Conservation (phyloP, 2,888 invertebrate genomes). For the Mythimna albipuncta region DNA sequence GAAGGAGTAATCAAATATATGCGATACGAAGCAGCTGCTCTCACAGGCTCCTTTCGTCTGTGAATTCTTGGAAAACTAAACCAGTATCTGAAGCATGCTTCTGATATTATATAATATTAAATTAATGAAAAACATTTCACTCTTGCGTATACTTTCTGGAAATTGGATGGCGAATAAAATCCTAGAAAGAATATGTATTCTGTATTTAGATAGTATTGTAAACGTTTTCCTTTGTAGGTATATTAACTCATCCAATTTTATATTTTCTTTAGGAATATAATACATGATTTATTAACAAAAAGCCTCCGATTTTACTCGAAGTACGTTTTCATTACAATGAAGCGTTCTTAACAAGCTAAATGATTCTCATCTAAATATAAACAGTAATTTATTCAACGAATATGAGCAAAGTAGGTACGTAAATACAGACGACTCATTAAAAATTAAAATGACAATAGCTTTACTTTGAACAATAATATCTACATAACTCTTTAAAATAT, state of each 20-base stretch:
- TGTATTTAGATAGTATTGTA: slow-evolving; percentile 4
- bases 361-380: slow-evolving; percentile 44
- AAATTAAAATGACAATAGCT: slow-evolving; percentile 47
- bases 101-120: slow-evolving; percentile 18
- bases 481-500: slow-evolving; percentile 17
- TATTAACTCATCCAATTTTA: slow-evolving; percentile 10
- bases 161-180: slow-evolving; percentile 21
- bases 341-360: slow-evolving; percentile 25
- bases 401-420: slow-evolving; percentile 11
- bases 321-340: background rate
- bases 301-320: background rate
- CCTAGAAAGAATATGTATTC: slow-evolving; percentile 29
- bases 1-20: background rate
- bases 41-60: background rate
- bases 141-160: slow-evolving; percentile 26
- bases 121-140: slow-evolving; percentile 28
- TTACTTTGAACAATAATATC: slow-evolving; percentile 42
- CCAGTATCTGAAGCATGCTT: slow-evolving; percentile 2
- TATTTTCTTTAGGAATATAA: background rate
- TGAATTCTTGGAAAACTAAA: slow-evolving; percentile 27
- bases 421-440: slow-evolving; percentile 12
- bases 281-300: background rate
- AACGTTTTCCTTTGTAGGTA: slow-evolving; percentile 16
- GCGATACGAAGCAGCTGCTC: background rate
- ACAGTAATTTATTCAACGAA: slow-evolving; percentile 47